Conservation (phyloP, 2,888 invertebrate species). For the Hetaerina titia region DNA sequence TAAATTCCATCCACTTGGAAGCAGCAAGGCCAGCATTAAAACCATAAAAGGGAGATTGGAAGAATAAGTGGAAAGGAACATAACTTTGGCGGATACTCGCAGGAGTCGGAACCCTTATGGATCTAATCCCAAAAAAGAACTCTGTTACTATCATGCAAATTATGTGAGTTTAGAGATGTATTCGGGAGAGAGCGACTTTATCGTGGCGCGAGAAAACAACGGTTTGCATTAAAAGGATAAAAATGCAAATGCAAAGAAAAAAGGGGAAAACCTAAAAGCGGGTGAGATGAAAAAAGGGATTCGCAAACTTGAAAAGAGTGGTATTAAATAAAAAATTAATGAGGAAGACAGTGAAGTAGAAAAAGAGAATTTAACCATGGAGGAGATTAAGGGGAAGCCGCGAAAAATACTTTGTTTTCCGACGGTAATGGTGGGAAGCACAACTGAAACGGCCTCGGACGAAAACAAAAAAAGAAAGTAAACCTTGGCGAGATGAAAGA, state of each 20-base stretch:
- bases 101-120: neutral
- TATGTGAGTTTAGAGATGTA: neutral
- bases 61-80: neutral
- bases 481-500: slow-evolving; percentile 23
- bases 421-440: neutral
- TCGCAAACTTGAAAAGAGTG: neutral
- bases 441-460: neutral
- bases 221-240: neutral
- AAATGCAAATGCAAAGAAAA: slow-evolving; percentile 13
- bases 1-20: too few relatives aligned
- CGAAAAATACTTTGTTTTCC: slow-evolving; percentile 38
- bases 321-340: neutral
- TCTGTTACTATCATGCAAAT: neutral
- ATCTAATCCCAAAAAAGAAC: neutral
- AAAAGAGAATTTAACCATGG: neutral
- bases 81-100: neutral
- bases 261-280: neutral
- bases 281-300: neutral
- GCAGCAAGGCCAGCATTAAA: too few relatives aligned
- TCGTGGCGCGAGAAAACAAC: neutral
- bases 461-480: neutral
- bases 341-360: neutral
- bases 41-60: too few relatives aligned
- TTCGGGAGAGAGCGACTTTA: neutral
- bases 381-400: slow-evolving; percentile 1